Evolutionary conservation across 2,888 invertebrate genomes (phyloP).

Genomic region (Chirona hameri): DNA sequence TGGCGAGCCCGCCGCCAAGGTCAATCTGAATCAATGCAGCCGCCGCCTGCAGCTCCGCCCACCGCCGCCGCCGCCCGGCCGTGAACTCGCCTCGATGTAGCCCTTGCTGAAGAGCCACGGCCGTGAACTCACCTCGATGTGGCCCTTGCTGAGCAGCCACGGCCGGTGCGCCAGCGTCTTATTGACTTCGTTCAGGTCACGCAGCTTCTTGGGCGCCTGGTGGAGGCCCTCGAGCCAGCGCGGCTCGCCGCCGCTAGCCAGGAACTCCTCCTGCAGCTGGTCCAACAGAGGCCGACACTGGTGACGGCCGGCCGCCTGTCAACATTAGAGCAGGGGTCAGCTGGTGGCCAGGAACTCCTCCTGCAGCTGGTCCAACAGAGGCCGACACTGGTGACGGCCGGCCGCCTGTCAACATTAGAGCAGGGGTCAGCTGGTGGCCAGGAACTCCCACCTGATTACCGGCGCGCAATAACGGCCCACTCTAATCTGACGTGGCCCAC

Average conservation of each 20-base stretch:
- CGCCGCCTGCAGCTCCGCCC: no score
- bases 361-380: constrained; percentile 73
- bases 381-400: constrained; percentile 77
- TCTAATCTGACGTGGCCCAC: no score
- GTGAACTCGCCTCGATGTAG: constrained; percentile 35
- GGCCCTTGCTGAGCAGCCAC: constrained; percentile 63
- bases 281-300: constrained; percentile 78
- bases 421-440: not conserved
- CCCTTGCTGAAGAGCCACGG: constrained; percentile 53
- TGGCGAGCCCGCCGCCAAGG: no score
- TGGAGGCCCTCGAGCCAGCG: constrained; percentile 67
- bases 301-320: constrained; percentile 77
- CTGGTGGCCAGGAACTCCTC: constrained; percentile 62
- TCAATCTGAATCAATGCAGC: no score
- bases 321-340: not conserved
- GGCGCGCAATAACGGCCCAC: no score
- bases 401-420: constrained; percentile 61
- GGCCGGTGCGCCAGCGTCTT: constrained; percentile 82
- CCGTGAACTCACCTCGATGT: constrained; percentile 35
- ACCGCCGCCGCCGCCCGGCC: no score
- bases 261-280: constrained; percentile 74
- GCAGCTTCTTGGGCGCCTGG: constrained; percentile 63
- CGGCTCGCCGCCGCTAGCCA: constrained; percentile 69
- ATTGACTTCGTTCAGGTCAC: constrained; percentile 77
- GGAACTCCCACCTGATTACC: no score